Evolutionary conservation across 2,797 vertebrate genomes (phyloP).

Genomic region (Platyrinchus mystaceus): DNA sequence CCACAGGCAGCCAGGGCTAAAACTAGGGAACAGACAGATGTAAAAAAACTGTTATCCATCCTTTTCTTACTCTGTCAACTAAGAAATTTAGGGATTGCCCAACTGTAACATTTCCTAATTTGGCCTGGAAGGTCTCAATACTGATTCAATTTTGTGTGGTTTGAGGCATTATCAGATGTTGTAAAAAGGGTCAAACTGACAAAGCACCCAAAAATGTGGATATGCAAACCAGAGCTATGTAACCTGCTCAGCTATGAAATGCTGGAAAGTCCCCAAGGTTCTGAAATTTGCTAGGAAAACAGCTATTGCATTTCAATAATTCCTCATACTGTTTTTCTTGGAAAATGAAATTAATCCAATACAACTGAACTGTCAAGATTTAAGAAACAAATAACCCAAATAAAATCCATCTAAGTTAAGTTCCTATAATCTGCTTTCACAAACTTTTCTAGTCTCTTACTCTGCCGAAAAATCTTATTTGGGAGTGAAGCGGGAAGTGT

Average conservation of each 20-base stretch:
- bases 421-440: background rate
- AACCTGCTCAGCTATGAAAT: background rate
- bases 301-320: background rate
- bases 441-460: background rate
- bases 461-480: background rate
- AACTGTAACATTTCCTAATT: background rate
- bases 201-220: background rate
- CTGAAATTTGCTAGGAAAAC: background rate
- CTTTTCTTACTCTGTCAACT: background rate
- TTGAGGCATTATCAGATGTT: background rate
- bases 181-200: background rate
- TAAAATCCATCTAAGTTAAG: background rate
- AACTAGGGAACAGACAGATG: background rate
- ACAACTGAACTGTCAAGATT: background rate
- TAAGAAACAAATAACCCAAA: background rate
- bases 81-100: background rate
- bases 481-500: background rate
- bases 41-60: background rate
- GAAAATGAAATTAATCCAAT: background rate
- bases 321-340: background rate
- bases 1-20: background rate
- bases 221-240: background rate
- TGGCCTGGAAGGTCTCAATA: background rate
- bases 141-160: background rate
- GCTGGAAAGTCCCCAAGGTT: slow-evolving; percentile 4